Evolutionary conservation across 2,888 invertebrate genomes (phyloP), one percentile per base, ranked within the genome.

Genomic region (Lagria hirta): DNA sequence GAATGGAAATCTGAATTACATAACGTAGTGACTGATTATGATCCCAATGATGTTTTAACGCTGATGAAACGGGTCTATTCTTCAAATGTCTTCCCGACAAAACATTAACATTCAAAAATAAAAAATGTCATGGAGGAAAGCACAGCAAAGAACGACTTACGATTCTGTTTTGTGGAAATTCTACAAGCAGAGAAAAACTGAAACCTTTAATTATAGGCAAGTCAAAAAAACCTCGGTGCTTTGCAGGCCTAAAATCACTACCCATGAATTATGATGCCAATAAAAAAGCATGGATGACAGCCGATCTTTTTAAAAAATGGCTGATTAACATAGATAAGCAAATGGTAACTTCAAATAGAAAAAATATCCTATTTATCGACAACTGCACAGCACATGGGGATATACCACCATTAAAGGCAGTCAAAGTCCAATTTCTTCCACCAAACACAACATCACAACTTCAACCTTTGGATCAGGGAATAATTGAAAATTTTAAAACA

Each of bases 71-170:
- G 3, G 26, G 26, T 3, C 12, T 35, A 26, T 59, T 51, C 44
- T 61, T 35, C 40, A 53, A 51, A 35, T 46, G 44, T 27, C 27
- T 52, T 2, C 57, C 57, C 2, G 53, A 61, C 21, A 54, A 55
- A 48, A 58, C 54, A 7, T 43, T 54, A 6, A 46, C 22, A 22
- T 55, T 58, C 20, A 55, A 54, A 54, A 34, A 43, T 14, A 56
- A 61, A 43, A 54, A 54, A 27, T 60, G 61, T 29, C 46, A 55
- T 17, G 58, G 57, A 11, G 61, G 57, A 7, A 61, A 61, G 50
- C 17, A 23, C 16, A 30, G 30, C 21, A 40, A 40, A 15, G 40
- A 40, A 30, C 17, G 29, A 11, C 8, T 40, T 12, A 30, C 3
- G n/a, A 8, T 33, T 49, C 22, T 56, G 18, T 33, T 58, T 27